Evolutionary conservation across 2,888 invertebrate species (phyloP).

Genomic region (Drosophila putrida): DNA sequence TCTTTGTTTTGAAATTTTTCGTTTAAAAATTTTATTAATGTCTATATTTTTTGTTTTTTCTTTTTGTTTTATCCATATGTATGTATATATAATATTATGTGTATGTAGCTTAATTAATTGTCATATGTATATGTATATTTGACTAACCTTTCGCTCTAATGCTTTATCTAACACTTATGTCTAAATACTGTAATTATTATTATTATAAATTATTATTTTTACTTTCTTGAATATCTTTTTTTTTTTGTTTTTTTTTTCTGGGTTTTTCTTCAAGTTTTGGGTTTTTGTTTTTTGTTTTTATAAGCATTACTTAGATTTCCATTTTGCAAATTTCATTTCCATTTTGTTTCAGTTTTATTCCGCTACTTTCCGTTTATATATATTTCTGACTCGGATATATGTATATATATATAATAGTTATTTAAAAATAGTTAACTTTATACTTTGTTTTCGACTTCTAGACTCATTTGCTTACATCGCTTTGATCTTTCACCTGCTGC

Average conservation of each 20-base stretch:
- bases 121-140: conserved; percentile 64
- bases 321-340: conserved; percentile 26
- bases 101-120: conserved; percentile 56
- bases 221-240: conserved; percentile 1
- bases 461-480: conserved; percentile 21
- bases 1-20: conserved; percentile 66
- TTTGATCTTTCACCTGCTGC: conserved; percentile 20
- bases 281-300: conserved; percentile 6
- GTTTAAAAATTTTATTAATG: conserved; percentile 12
- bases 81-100: conserved; percentile 33
- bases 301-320: conserved; percentile 24
- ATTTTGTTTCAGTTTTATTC: conserved; percentile 17
- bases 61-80: conserved; percentile 18
- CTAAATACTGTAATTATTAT: conserved; percentile 42
- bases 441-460: conserved; percentile 78
- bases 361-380: conserved; percentile 35
- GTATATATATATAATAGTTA: conserved; percentile 64
- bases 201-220: conserved; percentile 21
- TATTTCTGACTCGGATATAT: conserved; percentile 34
- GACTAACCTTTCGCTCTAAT: conserved; percentile 43
- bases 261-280: not conserved
- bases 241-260: conserved; percentile 2
- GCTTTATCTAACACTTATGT: conserved; percentile 53
- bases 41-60: conserved; percentile 1
- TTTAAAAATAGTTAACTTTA: conserved; percentile 85